phyloP scores from a whole-genome alignment of 2,113 vertebrate species.

The Coryphaenoides rupestris region DNA sequence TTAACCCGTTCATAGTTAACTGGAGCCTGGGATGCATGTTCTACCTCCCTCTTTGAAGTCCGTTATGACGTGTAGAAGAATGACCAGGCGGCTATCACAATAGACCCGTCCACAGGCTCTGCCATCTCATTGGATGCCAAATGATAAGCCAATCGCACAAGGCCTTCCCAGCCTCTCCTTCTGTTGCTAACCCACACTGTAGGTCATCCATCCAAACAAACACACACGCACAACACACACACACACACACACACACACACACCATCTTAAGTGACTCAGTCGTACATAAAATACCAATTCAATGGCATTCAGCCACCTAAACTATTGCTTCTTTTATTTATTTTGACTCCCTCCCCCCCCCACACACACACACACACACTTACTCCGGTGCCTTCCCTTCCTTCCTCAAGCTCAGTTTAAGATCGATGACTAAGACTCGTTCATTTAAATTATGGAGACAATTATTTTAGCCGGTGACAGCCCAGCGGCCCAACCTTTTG shows the following conservation, averaged over 20 bases:
- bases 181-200: not conserved
- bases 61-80: too few relatives aligned
- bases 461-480: slow-evolving; percentile 10
- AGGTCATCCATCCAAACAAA: not conserved
- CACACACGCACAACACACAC: slow-evolving; percentile 6
- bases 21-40: too few relatives aligned
- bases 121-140: too few relatives aligned
- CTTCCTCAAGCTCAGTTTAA: slow-evolving; percentile 23
- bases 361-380: too few relatives aligned
- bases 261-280: not conserved
- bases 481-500: not conserved
- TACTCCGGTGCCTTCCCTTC: too few relatives aligned
- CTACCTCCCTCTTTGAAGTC: too few relatives aligned
- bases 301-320: not conserved
- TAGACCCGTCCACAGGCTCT: too few relatives aligned
- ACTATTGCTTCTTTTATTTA: not conserved
- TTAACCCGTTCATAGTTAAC: too few relatives aligned
- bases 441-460: slow-evolving; percentile 32
- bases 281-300: not conserved
- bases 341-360: slow-evolving; percentile 1
- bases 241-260: slow-evolving; percentile 7
- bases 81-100: too few relatives aligned
- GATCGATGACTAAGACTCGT: slow-evolving; percentile 28
- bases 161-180: not conserved
- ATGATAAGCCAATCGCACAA: too few relatives aligned